Evolutionary conservation across 2,113 vertebrate species (phyloP).

Genomic region (Erpornis zantholeuca): DNA sequence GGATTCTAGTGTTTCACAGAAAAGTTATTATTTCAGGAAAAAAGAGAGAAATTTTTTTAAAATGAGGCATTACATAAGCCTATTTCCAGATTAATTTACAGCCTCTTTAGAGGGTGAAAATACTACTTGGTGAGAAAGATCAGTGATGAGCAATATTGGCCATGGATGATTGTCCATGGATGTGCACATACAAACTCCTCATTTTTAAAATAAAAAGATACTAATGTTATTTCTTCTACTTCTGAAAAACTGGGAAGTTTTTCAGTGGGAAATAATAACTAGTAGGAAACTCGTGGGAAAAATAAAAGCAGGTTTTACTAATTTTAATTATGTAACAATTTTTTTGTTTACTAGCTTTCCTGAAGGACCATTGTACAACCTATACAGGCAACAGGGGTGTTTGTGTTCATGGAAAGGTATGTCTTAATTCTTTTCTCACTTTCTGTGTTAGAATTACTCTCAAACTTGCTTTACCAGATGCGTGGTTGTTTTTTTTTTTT

Average conservation of each 20-base stretch:
- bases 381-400: fast-evolving
- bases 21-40: not conserved
- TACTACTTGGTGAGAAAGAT: not conserved
- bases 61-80: not conserved
- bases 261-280: not conserved
- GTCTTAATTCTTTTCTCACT: not conserved
- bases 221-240: not conserved
- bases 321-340: not conserved
- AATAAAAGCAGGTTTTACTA: not conserved
- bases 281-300: not conserved
- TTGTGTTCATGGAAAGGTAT: not conserved
- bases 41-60: not conserved
- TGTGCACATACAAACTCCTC: not conserved
- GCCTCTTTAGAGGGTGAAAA: not conserved
- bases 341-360: not conserved
- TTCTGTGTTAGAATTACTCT: not conserved
- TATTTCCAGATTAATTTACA: not conserved
- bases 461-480: not conserved
- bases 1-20: not conserved
- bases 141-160: not conserved
- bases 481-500: no score
- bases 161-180: not conserved
- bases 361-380: not conserved
- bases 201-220: not conserved
- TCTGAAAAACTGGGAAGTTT: not conserved